Percentiles rank a stretch among this genome's conserved stretches.
Evolutionary conservation across 2,113 vertebrate species (phyloP).

Genomic region (Bufo bufo): DNA sequence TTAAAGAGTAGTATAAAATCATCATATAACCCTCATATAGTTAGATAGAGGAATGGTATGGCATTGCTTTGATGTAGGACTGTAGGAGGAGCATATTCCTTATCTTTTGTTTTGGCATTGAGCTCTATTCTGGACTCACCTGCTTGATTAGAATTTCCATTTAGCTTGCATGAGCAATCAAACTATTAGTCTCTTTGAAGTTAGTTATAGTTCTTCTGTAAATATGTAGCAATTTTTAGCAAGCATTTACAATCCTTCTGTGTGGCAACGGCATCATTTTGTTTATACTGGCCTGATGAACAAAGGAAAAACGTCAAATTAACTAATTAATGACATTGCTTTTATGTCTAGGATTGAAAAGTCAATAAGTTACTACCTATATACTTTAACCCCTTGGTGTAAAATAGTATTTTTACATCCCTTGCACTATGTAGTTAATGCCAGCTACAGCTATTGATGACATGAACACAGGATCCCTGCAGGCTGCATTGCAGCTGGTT

Average conservation of each 20-base stretch:
- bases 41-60: not conserved
- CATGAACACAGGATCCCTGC: no score
- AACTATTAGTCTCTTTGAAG: conserved; percentile 15
- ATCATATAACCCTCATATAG: not conserved
- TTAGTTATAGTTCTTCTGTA: conserved; percentile 1
- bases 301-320: no score
- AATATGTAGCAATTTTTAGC: conserved; percentile 18
- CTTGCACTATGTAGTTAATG: no score
- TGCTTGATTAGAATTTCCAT: not conserved
- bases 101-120: not conserved
- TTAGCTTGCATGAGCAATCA: conserved; percentile 19
- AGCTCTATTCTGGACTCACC: not conserved
- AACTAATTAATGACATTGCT: no score
- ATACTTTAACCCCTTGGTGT: no score
- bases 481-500: no score
- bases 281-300: no score
- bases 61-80: not conserved
- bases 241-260: not conserved
- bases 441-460: no score
- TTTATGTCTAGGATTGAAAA: no score
- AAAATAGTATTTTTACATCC: no score
- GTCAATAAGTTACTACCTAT: no score
- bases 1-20: not conserved
- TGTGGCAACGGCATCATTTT: no score
- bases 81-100: not conserved